Evolutionary conservation across 2,113 vertebrate species (phyloP).

Genomic region (Tachuris rubrigastra): DNA sequence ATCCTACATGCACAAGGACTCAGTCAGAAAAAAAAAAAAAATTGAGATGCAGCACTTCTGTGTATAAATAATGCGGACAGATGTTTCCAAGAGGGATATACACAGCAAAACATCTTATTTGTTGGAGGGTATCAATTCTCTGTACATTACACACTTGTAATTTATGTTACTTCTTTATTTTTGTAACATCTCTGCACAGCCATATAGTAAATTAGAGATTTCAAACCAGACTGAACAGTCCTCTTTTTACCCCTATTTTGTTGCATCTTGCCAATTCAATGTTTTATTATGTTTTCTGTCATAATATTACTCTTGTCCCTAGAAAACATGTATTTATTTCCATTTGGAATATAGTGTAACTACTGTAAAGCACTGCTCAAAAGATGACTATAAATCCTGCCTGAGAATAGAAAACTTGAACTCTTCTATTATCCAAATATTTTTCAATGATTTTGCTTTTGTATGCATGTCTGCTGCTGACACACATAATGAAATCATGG

Average conservation of each 20-base stretch:
- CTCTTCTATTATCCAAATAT: constrained; percentile 69
- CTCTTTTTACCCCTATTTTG: constrained; percentile 67
- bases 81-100: neutral
- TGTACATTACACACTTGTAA: neutral
- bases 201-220: constrained; percentile 58
- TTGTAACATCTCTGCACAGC: neutral
- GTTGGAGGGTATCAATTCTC: neutral
- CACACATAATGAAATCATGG: constrained; percentile 58
- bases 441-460: constrained; percentile 53
- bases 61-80: neutral
- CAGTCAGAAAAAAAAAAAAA: neutral
- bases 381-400: constrained; percentile 46
- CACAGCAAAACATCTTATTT: constrained; percentile 8
- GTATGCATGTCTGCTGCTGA: constrained; percentile 41
- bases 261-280: constrained; percentile 64
- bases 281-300: constrained; percentile 76
- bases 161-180: constrained; percentile 41
- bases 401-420: constrained; percentile 70
- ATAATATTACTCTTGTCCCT: constrained; percentile 74
- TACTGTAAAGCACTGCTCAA: constrained; percentile 68
- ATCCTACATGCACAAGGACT: neutral
- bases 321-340: constrained; percentile 72
- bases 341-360: constrained; percentile 63
- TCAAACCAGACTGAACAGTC: constrained; percentile 64
- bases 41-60: neutral